A percentile compares a stretch with the other conserved stretches of the same genome.
Conservation (phyloP, 1,140 invertebrate genomes). For the Diabrotica virgifera region DNA sequence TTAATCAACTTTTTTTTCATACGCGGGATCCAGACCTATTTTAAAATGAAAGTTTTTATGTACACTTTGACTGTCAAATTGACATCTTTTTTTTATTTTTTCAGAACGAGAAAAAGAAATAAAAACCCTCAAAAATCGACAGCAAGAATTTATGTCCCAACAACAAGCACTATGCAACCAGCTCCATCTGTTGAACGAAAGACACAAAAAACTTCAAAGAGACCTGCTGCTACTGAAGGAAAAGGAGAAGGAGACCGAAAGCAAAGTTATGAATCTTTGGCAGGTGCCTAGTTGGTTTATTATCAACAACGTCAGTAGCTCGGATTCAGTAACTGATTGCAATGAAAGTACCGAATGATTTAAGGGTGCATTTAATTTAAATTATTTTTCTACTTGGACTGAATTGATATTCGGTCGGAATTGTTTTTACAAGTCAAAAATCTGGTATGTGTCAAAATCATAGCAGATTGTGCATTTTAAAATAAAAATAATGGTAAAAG, state of each 20-base stretch:
- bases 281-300: conserved; percentile 46
- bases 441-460: too few relatives aligned
- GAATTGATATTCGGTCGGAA: too few relatives aligned
- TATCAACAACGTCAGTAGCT: conserved; percentile 33
- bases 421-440: too few relatives aligned
- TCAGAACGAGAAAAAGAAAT: conserved; percentile 46
- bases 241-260: conserved; percentile 41
- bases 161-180: conserved; percentile 40
- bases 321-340: conserved; percentile 22
- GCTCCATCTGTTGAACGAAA: conserved; percentile 39
- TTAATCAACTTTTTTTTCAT: too few relatives aligned
- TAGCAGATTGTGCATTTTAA: too few relatives aligned
- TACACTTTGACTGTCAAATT: not conserved
- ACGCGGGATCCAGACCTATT: too few relatives aligned
- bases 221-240: conserved; percentile 38
- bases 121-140: conserved; percentile 33
- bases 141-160: conserved; percentile 36
- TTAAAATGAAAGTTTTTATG: too few relatives aligned
- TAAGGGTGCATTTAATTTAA: too few relatives aligned
- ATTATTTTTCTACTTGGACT: too few relatives aligned
- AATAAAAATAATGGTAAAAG: too few relatives aligned
- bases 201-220: conserved; percentile 39
- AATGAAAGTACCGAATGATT: conserved; percentile 23
- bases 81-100: conserved; percentile 24
- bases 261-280: conserved; percentile 41